phyloP scores from a whole-genome alignment of 2,113 vertebrate genomes.

The Nothocercus nigrocapillus region DNA sequence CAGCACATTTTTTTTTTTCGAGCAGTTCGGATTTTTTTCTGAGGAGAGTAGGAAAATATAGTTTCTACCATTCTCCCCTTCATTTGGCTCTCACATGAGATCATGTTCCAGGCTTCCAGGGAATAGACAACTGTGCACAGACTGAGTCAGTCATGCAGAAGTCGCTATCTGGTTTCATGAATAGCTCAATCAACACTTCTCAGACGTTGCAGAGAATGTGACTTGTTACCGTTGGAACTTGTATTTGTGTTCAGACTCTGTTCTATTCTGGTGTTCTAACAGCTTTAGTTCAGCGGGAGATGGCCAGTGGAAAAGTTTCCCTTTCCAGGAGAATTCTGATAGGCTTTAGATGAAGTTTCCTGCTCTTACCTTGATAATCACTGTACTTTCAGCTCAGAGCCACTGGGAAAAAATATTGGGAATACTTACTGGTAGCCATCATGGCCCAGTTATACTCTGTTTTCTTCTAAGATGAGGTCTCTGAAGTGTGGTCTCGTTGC shows the following conservation, averaged over 20 bases:
- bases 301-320: neutral
- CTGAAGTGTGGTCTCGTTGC: neutral
- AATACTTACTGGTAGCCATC: neutral
- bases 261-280: neutral
- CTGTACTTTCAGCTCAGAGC: neutral
- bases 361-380: neutral
- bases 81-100: neutral
- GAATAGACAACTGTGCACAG: fast-evolving
- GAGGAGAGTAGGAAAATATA: neutral
- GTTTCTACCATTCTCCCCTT: neutral
- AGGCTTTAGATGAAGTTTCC: neutral
- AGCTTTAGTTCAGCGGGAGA: neutral
- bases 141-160: neutral
- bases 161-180: neutral
- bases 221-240: neutral
- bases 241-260: neutral
- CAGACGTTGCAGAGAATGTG: neutral
- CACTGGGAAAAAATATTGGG: neutral
- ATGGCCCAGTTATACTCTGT: neutral
- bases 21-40: neutral
- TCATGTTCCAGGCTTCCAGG: neutral
- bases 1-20: neutral
- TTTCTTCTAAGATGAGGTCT: neutral
- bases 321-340: neutral
- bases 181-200: neutral